These are phyloP conservation scores for Pristionchus maxplancki DNA, from an alignment of 2,888 invertebrate genomes.

Conservation along the genomic window DNA sequence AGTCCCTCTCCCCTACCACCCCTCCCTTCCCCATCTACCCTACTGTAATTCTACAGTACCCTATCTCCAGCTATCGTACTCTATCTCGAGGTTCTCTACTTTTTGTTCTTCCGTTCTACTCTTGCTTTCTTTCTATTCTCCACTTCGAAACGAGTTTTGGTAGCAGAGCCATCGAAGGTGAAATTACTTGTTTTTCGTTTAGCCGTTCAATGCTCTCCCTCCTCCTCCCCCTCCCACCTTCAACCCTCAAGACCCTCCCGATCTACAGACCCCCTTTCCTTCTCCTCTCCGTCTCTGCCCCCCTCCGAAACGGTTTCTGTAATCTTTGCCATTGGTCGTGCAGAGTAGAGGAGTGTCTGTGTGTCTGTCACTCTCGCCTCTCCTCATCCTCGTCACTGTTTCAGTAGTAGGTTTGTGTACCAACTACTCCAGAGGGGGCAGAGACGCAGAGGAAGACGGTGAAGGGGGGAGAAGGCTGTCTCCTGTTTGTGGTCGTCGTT, in stretches of 20 bases:
- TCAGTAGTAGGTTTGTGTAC: slow-evolving; percentile 47
- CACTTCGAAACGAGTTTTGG: slow-evolving; percentile 2
- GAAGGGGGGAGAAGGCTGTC: neutral
- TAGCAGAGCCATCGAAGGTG: slow-evolving; percentile 35
- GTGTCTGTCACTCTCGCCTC: slow-evolving; percentile 20
- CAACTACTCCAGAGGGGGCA: slow-evolving; percentile 39
- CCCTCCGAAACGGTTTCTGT: neutral
- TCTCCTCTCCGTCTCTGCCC: neutral
- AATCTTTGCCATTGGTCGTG: neutral
- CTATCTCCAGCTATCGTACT: neutral
- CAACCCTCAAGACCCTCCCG: slow-evolving; percentile 21
- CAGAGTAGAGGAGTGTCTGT: neutral
- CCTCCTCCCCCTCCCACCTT: neutral
- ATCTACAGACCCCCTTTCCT: slow-evolving; percentile 34
- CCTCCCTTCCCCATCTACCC: neutral
- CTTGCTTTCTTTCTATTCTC: slow-evolving; percentile 1
- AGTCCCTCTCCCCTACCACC: neutral
- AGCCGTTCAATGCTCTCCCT: slow-evolving; percentile 21
- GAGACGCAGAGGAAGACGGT: slow-evolving; percentile 43
- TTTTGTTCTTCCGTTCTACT: slow-evolving; percentile 5
- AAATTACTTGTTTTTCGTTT: slow-evolving; percentile 43
- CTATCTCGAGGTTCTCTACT: neutral
- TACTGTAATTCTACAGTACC: neutral
- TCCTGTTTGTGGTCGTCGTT: slow-evolving; percentile 7
- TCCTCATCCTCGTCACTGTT: slow-evolving; percentile 15